Percentiles rank a stretch among this genome's conserved stretches.
Evolutionary conservation across 1,140 invertebrate genomes (phyloP).

Genomic region (Hyphantria cunea): DNA sequence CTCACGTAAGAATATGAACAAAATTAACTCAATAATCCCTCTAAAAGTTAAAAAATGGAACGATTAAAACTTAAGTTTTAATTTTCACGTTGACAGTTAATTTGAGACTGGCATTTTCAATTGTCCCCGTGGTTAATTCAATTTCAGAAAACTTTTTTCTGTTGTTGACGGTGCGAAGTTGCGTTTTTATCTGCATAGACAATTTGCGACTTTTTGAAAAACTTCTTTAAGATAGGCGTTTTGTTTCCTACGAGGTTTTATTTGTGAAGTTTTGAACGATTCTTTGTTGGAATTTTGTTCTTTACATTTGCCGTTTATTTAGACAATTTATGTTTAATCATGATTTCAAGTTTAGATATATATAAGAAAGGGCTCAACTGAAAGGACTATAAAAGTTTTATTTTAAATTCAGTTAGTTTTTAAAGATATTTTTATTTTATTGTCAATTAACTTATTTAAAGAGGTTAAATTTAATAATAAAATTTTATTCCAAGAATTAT

Average conservation of each 20-base stretch:
- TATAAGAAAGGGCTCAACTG: not conserved
- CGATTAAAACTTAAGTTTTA: slow-evolving; percentile 16
- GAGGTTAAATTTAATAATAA: too few relatives aligned
- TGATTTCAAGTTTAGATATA: not conserved
- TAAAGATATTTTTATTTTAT: too few relatives aligned
- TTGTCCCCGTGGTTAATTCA: slow-evolving; percentile 21
- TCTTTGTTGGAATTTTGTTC: not conserved
- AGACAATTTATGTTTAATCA: not conserved
- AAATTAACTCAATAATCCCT: slow-evolving; percentile 6
- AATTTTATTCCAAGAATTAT: too few relatives aligned
- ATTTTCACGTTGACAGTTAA: slow-evolving; percentile 5
- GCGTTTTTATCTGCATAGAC: slow-evolving; percentile 16
- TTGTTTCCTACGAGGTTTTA: slow-evolving; percentile 1
- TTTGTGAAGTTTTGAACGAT: not conserved
- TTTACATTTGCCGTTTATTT: not conserved
- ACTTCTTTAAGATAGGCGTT: slow-evolving; percentile 6
- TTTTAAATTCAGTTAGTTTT: too few relatives aligned
- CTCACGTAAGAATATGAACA: slow-evolving; percentile 9
- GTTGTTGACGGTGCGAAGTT: not conserved
- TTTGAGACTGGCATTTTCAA: slow-evolving; percentile 15
- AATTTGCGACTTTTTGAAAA: not conserved
- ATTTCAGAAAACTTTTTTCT: slow-evolving; percentile 17
- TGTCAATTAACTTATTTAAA: too few relatives aligned
- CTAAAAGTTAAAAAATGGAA: slow-evolving; percentile 3
- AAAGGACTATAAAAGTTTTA: too few relatives aligned